Evolutionary conservation across 2,888 invertebrate genomes (phyloP).

Genomic region (Pristionchus arcanus): DNA sequence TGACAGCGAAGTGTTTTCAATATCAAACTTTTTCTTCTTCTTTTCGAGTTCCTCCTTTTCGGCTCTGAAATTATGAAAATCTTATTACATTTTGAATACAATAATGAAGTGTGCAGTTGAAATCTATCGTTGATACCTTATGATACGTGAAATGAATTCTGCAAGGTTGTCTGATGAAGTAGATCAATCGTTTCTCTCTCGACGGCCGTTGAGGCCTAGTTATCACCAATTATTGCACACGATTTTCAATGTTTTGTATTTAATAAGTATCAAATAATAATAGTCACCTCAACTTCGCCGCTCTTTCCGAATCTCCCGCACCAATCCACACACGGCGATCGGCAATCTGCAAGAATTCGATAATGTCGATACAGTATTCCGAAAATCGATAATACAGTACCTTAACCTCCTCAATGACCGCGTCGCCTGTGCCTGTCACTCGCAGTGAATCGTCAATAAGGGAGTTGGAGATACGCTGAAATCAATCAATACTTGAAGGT

Average conservation of each 20-base stretch:
- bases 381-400: constrained; percentile 36
- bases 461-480: constrained; percentile 14
- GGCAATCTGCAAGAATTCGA: neutral
- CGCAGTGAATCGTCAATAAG: constrained; percentile 66
- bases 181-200: neutral
- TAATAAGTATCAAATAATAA: neutral
- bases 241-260: neutral
- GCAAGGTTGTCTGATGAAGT: neutral
- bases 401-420: constrained; percentile 71
- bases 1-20: constrained; percentile 55
- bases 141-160: neutral
- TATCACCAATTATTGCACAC: neutral
- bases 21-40: constrained; percentile 57
- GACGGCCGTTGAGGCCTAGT: neutral
- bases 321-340: neutral
- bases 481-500: neutral
- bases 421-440: constrained; percentile 69
- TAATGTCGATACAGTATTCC: neutral
- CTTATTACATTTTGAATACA: neutral
- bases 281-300: neutral
- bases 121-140: neutral
- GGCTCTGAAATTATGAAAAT: neutral
- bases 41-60: constrained; percentile 43
- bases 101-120: neutral
- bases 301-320: constrained; percentile 10